Conservation (phyloP, 2,888 invertebrate species). For the Acrobasis suavella region DNA sequence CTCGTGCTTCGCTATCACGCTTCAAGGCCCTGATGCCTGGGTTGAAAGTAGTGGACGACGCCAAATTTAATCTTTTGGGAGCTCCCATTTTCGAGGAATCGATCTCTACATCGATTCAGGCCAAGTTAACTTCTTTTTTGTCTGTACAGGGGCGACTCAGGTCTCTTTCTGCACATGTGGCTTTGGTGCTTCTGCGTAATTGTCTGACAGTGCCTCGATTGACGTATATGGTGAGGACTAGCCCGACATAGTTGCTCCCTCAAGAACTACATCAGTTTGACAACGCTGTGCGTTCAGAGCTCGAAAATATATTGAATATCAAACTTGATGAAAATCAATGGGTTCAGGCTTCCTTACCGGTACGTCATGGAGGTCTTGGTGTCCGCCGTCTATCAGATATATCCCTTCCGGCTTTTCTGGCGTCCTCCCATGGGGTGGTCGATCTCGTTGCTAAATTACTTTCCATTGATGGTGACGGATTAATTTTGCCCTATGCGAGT, state of each 20-base stretch:
- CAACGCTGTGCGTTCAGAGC: background rate
- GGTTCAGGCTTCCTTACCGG: constrained; percentile 1
- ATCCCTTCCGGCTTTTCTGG: background rate
- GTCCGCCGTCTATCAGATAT: background rate
- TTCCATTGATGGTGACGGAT: too few species aligned
- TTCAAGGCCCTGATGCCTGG: too few species aligned
- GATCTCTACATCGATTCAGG: too few species aligned
- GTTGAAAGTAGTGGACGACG: too few species aligned
- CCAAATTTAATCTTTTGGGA: too few species aligned
- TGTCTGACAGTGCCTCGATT: background rate
- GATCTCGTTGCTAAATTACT: background rate
- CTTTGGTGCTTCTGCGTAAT: background rate
- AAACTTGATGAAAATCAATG: background rate
- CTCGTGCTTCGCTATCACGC: too few species aligned
- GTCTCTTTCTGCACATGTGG: background rate
- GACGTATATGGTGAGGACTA: background rate
- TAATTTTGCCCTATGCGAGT: background rate
- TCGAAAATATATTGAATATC: background rate
- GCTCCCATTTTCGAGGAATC: too few species aligned
- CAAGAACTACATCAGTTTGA: background rate
- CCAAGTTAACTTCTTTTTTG: too few species aligned
- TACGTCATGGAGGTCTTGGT: constrained; percentile 1
- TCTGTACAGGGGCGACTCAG: background rate
- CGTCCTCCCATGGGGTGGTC: background rate
- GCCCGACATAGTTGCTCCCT: background rate